A percentile compares a stretch with the other conserved stretches of the same genome.
phyloP scores from a whole-genome alignment of 2,888 invertebrate species.

The Ditylenchus weischeri region DNA sequence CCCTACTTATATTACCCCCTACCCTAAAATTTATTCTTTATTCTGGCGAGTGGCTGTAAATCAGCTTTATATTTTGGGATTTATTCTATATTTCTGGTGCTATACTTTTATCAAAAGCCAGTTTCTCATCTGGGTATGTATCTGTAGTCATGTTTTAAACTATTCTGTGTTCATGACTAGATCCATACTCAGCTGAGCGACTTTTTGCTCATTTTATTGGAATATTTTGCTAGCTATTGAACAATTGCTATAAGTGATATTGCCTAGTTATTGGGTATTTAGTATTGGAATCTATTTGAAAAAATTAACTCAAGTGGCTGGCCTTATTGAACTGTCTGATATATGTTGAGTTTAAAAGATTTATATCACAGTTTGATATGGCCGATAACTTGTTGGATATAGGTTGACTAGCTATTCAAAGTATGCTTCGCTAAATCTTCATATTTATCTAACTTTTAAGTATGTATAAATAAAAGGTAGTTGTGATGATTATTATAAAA shows the following conservation, averaged over 20 bases:
- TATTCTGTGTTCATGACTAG: slow-evolving; percentile 23
- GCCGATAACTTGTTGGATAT: slow-evolving; percentile 18
- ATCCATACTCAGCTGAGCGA: slow-evolving; percentile 30
- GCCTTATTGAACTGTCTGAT: slow-evolving; percentile 23
- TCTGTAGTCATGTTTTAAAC: slow-evolving; percentile 10
- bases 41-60: neutral
- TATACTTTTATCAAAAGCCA: neutral
- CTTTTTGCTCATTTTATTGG: slow-evolving; percentile 1
- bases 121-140: slow-evolving; percentile 16
- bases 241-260: neutral
- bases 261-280: too few relatives aligned
- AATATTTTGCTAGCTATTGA: neutral
- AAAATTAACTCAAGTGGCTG: slow-evolving; percentile 8
- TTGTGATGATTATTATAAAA: too few relatives aligned
- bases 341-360: slow-evolving; percentile 9
- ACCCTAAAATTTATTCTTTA: slow-evolving; percentile 3
- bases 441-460: too few relatives aligned
- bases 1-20: neutral
- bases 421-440: neutral
- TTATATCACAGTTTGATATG: slow-evolving; percentile 31
- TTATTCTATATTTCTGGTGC: neutral
- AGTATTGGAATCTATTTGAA: too few relatives aligned
- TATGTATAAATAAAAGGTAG: too few relatives aligned
- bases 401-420: neutral
- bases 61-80: too few relatives aligned